Percentiles rank a stretch among this genome's conserved stretches.
These are phyloP conservation scores for Didymodactylos carnosus DNA, from an alignment of 2,888 invertebrate genomes.

Conservation along the genomic window DNA sequence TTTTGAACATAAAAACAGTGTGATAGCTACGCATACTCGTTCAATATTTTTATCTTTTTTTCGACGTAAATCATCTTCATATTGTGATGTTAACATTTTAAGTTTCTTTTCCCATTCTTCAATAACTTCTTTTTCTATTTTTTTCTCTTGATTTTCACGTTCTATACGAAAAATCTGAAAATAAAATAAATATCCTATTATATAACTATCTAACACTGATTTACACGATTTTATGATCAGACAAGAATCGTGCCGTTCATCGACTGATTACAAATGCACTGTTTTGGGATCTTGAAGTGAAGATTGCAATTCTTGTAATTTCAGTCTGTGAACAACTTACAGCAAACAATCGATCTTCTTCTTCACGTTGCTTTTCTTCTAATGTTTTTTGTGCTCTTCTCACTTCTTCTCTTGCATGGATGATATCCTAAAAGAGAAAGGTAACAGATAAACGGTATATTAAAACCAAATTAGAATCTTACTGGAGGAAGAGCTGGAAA, in stretches of 20 bases:
- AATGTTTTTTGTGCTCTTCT: constrained; percentile 29
- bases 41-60: constrained; percentile 1
- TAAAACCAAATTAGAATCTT: too few relatives aligned
- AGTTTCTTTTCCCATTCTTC: constrained; percentile 38
- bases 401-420: constrained; percentile 16
- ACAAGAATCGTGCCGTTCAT: too few relatives aligned
- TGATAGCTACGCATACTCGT: neutral
- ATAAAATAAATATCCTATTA: constrained; percentile 15
- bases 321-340: neutral
- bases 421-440: constrained; percentile 7
- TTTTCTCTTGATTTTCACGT: constrained; percentile 52
- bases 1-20: neutral
- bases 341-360: neutral
- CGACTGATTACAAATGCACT: too few relatives aligned
- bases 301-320: too few relatives aligned
- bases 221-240: too few relatives aligned
- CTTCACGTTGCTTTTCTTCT: constrained; percentile 19
- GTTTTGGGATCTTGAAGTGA: too few relatives aligned
- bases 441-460: too few relatives aligned
- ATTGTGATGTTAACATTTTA: constrained; percentile 23
- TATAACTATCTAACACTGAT: too few relatives aligned
- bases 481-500: constrained; percentile 23
- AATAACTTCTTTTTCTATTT: constrained; percentile 70
- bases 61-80: constrained; percentile 10
- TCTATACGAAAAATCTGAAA: constrained; percentile 23